Base-by-base conservation (phyloP, 2,888 invertebrate genomes). In the Eudemis profundana region DNA sequence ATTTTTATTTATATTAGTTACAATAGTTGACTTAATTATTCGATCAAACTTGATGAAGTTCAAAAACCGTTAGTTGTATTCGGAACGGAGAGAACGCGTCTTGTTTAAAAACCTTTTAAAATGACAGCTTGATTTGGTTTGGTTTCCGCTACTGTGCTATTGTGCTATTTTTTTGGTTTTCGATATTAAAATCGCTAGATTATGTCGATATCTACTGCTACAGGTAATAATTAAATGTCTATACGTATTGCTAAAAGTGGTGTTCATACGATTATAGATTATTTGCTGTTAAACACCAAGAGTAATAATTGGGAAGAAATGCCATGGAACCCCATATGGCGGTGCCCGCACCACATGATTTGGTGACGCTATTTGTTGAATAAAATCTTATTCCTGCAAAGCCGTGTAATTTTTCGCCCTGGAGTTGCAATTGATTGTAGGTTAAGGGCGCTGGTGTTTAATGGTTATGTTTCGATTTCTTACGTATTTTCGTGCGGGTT, bases 261-360 rank as follows among this genome's bases (percentile, higher is more conserved):
- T 72, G 75, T 68, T 74, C 47, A 42, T 56, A 42, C 65, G 72
- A 74, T 69, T 78, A 70, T 72, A 50, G 60, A 68, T 74, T 82
- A 83, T 83, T 84, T 85, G 81, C 78, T 74, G 80, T 78, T 80
- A 82, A 87, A 87, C 86, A 85, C 84, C 83, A 78, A 77, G 79
- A 87, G 83, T 86, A 83, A 82, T 87, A 86, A 87, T 88, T 88
- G 89, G 86, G 86, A 87, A 89, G 90, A 86, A 89, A 90, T 87
- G 89, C 91, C 89, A 90, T 91, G 89, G 91, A 91, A 89, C 90
- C 90, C 91, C 91, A 91, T 91, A 91, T 91, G 91, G 91, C 91
- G 91, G 91, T 91, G 90, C 88, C 86, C 84, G 83, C 87, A 89
- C 89, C 90, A 91, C 90, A 91, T 90, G 90, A 91, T 90, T 79